Evolutionary conservation across 2,113 vertebrate genomes (phyloP), one percentile per base, ranked within the genome.

Genomic region (Okapia johnstoni): DNA sequence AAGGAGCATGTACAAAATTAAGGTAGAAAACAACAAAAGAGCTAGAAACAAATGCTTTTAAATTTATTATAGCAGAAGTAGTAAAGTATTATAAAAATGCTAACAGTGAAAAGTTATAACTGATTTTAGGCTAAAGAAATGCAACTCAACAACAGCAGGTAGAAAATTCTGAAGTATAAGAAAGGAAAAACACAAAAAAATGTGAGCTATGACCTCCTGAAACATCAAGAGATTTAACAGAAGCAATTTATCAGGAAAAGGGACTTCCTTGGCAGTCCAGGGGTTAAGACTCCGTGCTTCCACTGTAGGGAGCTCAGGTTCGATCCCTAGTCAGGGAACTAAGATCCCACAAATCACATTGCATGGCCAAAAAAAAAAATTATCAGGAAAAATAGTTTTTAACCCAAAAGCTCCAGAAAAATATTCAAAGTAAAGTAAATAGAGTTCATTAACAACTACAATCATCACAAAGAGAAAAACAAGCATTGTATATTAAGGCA

Each of bases 1-100:
- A 88, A 90, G 33, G 28, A 97, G 3, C 33, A 95, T 79, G 96
- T 96, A 85, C 83, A 96, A 94, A 93, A 94, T 88, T 91, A 76
- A 66, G 66, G 17, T 94, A 7, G 77, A 85, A 93, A 96, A 84
- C 50, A 83, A 85, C 30, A 93, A 55, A 86, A 85, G 40, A 80
- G 30, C 46, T 93, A 73, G 25, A 96, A 94, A 84, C 46, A 90
- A 97, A 30, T 88, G 50, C 46, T 96, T 97, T 30, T 66, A 25
- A 88, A 91, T 93, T 73, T 77, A 92, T 66, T 88, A 46, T 26
- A 66, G 55, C 40, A 83, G 50, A 76, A 85, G 19, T 21, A 89
- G 60, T 85, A 73, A 77, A 79, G 36, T 70, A 84, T 6, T 58
- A 85, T 50, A 36, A 94, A 95, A 88, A 80, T 6, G 13, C 33